These are phyloP conservation scores for Lutjanus campechanus DNA, from an alignment of 2,797 vertebrate species.

Conservation along the genomic window DNA sequence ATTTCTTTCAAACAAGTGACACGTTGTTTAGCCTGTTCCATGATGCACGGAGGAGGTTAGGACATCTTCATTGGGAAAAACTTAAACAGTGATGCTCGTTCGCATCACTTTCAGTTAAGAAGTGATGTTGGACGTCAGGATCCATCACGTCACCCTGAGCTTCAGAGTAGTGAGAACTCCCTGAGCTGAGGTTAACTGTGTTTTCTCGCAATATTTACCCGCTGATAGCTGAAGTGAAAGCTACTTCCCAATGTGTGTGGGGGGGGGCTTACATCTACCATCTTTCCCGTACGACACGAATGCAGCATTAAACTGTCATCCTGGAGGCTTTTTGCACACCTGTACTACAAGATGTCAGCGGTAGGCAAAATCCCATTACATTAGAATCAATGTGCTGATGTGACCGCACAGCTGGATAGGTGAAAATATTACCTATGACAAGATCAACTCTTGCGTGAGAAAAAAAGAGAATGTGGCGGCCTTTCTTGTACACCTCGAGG, in stretches of 20 bases:
- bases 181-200: constrained; percentile 34
- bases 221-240: constrained; percentile 29
- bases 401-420: constrained; percentile 46
- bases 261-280: constrained; percentile 18
- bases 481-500: constrained; percentile 59
- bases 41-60: too few relatives aligned
- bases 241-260: not conserved
- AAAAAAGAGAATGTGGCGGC: constrained; percentile 47
- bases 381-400: constrained; percentile 62
- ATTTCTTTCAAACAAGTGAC: too few relatives aligned
- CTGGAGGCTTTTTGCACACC: constrained; percentile 67
- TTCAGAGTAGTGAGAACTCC: constrained; percentile 19
- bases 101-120: too few relatives aligned
- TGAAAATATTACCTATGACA: constrained; percentile 69
- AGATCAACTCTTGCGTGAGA: constrained; percentile 68
- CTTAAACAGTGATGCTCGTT: too few relatives aligned
- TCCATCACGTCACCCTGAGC: constrained; percentile 51
- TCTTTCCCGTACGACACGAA: constrained; percentile 50
- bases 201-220: constrained; percentile 27
- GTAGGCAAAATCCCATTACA: constrained; percentile 64
- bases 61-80: too few relatives aligned
- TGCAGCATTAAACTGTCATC: constrained; percentile 67
- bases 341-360: constrained; percentile 67
- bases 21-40: too few relatives aligned
- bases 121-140: constrained; percentile 18